Percentiles rank a stretch among this genome's conserved stretches.
Evolutionary conservation across 2,888 invertebrate genomes (phyloP).

Genomic region (Chaetogeoica ovagalla): DNA sequence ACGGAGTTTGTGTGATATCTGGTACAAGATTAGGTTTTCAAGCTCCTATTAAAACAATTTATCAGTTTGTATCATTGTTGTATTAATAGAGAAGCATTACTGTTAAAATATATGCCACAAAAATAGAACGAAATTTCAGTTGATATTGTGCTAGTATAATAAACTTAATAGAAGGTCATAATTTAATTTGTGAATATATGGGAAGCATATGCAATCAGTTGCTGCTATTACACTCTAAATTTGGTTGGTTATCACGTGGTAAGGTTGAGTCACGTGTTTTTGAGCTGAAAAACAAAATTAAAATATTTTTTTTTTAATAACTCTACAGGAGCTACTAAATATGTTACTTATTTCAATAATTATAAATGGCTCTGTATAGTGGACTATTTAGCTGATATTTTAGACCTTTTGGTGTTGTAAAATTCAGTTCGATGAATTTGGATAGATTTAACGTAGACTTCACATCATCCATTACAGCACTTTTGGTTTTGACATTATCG

Average conservation of each 20-base stretch:
- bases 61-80: constrained; percentile 8
- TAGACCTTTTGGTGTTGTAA: neutral
- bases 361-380: constrained; percentile 21
- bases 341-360: constrained; percentile 1
- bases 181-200: constrained; percentile 14
- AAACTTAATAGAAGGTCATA: constrained; percentile 15
- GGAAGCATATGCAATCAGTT: constrained; percentile 6
- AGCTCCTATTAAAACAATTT: constrained; percentile 16
- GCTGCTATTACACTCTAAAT: neutral
- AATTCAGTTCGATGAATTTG: too few relatives aligned
- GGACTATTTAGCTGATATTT: constrained; percentile 16
- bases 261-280: constrained; percentile 22
- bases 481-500: too few relatives aligned
- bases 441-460: too few relatives aligned
- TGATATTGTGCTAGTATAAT: constrained; percentile 10
- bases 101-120: constrained; percentile 21
- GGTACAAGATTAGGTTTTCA: constrained; percentile 11
- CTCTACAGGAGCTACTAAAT: constrained; percentile 23
- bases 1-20: constrained; percentile 18
- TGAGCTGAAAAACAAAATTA: constrained; percentile 25
- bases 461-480: too few relatives aligned
- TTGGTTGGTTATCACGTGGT: constrained; percentile 15
- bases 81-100: constrained; percentile 20
- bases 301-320: constrained; percentile 30
- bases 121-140: constrained; percentile 1